Base-by-base conservation (phyloP, 1,140 invertebrate genomes). In the Proales similis region DNA sequence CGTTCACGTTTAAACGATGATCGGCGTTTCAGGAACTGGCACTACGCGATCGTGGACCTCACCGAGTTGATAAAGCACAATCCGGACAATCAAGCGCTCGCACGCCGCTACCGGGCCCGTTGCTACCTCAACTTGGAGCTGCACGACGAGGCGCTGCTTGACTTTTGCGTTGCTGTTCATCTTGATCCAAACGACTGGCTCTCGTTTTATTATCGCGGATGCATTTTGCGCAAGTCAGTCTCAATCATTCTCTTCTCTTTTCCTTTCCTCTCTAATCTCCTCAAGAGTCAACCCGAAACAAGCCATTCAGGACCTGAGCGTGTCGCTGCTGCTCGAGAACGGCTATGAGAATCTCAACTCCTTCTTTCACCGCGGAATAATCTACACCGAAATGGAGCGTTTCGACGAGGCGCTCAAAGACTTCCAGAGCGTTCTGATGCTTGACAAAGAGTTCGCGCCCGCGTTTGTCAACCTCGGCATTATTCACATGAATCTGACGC, bases 391-490 rank as follows among this genome's bases (percentile, higher is more conserved):
- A 12, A 30, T 65, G 9, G 49, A 64, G 19, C 30, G 22, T 38
- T 61, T 67, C 46, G 72, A 74, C 57, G 73, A 74, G 67, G 73
- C 74, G 11, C 73, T 74, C 12, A 68, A 72, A 26, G 74, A 76
- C 64, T 76, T 75, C 69, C 72, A 76, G 65, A 69, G 70, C 65
- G 70, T 73, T 4, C 65, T 75, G n/a, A 71, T 71, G 47, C 66
- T 75, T 48, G 69, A 72, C 63, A 72, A 73, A 47, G 71, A 74
- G 46, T 68, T 70, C 22, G 70, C 72, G n/a, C 67, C 67, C 65
- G 72, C 73, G 26, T 71, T 73, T 65, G 69, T 73, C 12, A 74
- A 74, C 47, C 68, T 76, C 4, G 74, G 72, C 3, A 68, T 76
- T 7, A 74, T 76, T 22, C 73, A 71, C 65, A 70, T 74, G 69